A percentile compares a stretch with the other conserved stretches of the same genome.
Evolutionary conservation across 2,113 vertebrate genomes (phyloP).

Genomic region (Progne subis): DNA sequence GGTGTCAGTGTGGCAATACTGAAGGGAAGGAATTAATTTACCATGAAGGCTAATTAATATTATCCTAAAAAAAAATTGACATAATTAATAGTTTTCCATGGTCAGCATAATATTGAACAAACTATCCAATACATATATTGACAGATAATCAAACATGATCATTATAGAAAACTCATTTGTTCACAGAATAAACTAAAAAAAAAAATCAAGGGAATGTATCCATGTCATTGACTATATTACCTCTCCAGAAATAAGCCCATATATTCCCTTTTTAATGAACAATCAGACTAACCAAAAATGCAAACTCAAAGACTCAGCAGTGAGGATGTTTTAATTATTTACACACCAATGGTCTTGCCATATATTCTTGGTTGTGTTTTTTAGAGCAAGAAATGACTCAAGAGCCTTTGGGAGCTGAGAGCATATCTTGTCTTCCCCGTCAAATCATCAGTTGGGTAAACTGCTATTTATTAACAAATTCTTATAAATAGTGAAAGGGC

Average conservation of each 20-base stretch:
- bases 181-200: not conserved
- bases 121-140: not conserved
- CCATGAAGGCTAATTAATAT: not conserved
- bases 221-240: not conserved
- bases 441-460: not conserved
- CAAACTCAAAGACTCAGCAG: not conserved
- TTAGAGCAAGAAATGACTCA: not conserved
- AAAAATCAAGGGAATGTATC: not conserved
- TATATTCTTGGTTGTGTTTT: not conserved
- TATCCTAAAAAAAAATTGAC: not conserved
- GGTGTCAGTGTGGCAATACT: not conserved
- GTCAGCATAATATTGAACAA: not conserved
- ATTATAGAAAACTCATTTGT: not conserved
- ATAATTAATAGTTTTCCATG: not conserved
- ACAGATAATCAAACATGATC: not conserved
- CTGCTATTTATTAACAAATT: not conserved
- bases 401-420: not conserved
- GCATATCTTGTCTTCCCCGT: not conserved
- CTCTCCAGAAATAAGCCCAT: not conserved
- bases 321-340: not conserved
- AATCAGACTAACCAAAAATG: not conserved
- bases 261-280: not conserved
- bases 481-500: not conserved
- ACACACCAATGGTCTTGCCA: not conserved
- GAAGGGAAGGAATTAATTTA: not conserved